Percentiles rank a stretch among this genome's conserved stretches.
Evolutionary conservation across 1,140 invertebrate genomes (phyloP).

Genomic region (Drosophila yakuba): DNA sequence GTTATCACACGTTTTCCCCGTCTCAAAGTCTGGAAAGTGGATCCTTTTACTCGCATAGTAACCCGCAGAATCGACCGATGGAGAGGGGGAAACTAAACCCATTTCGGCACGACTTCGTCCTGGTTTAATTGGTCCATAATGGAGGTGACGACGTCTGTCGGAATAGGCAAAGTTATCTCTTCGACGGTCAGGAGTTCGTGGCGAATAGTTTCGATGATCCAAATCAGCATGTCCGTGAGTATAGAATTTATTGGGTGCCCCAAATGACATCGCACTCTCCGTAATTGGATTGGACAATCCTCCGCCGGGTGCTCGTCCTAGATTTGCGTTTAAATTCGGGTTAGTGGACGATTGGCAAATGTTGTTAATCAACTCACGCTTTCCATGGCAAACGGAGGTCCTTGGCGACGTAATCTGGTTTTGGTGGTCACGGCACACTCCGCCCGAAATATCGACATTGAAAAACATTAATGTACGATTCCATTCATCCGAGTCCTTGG

Average conservation of each 20-base stretch:
- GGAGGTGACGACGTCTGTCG: not conserved
- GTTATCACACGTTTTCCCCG: not conserved
- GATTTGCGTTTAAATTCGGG: not conserved
- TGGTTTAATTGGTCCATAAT: not conserved
- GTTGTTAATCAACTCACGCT: conserved; percentile 39
- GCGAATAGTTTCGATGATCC: not conserved
- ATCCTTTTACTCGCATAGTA: not conserved
- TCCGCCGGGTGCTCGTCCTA: conserved; percentile 51
- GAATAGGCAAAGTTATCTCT: not conserved
- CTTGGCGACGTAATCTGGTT: conserved; percentile 7
- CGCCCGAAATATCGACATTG: conserved; percentile 49
- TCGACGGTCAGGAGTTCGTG: too few relatives aligned
- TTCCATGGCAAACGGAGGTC: not conserved
- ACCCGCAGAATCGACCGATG: not conserved
- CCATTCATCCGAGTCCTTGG: conserved; percentile 13
- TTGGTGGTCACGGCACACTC: conserved; percentile 10
- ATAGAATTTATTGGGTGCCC: conserved; percentile 49
- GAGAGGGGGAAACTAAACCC: not conserved
- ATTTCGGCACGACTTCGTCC: not conserved
- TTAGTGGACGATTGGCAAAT: not conserved
- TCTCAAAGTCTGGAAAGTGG: not conserved
- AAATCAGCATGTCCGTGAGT: conserved; percentile 5
- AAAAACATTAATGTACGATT: conserved; percentile 51
- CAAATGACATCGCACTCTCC: conserved; percentile 14
- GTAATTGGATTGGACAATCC: conserved; percentile 17